Evolutionary conservation across 2,888 invertebrate species (phyloP).

Genomic region (Sturmia bella): DNA sequence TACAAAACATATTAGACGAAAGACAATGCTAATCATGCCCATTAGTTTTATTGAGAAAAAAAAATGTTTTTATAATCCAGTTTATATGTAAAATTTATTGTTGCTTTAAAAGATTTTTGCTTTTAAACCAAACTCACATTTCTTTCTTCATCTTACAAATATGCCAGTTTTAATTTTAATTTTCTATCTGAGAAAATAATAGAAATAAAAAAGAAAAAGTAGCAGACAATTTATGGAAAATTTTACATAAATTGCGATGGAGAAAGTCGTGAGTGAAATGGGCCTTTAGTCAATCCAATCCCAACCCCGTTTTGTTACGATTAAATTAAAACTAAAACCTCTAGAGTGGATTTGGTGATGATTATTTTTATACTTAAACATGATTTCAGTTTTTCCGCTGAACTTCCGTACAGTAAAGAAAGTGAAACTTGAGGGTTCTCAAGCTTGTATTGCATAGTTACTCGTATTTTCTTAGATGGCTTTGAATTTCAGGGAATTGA

Average conservation of each 20-base stretch:
- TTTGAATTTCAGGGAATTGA: too few relatives aligned
- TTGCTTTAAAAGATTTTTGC: background rate
- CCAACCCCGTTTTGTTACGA: background rate
- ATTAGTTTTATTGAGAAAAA: slow-evolving; percentile 5
- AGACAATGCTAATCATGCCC: background rate
- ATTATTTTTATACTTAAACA: too few relatives aligned
- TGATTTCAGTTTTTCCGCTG: background rate
- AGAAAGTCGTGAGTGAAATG: slow-evolving; percentile 9
- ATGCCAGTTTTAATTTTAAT: background rate
- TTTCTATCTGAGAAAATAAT: background rate
- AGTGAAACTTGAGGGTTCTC: too few relatives aligned
- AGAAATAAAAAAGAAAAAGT: too few relatives aligned
- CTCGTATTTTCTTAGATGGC: too few relatives aligned
- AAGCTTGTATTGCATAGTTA: too few relatives aligned
- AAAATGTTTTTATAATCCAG: slow-evolving; percentile 4
- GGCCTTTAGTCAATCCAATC: background rate
- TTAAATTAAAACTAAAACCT: background rate
- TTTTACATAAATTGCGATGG: slow-evolving; percentile 7
- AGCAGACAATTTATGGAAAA: slow-evolving; percentile 4
- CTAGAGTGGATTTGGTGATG: background rate
- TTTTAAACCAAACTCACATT: background rate
- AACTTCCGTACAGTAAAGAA: too few relatives aligned
- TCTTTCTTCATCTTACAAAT: background rate
- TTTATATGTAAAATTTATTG: background rate
- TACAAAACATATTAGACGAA: background rate